Conservation (phyloP, 2,113 vertebrate genomes). For the Pandion haliaetus region DNA sequence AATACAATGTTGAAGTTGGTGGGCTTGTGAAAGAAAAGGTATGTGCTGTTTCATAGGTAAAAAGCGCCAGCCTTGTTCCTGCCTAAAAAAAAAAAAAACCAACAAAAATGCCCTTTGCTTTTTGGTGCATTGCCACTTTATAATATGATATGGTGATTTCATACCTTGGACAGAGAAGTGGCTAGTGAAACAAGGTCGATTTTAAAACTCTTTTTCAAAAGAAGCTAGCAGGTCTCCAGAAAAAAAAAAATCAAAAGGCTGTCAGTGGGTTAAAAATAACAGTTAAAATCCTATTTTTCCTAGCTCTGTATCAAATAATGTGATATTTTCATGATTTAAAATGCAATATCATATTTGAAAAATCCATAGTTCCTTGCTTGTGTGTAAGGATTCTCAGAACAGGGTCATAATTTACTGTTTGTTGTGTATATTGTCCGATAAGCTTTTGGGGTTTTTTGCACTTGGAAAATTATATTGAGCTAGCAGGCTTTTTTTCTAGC, state of each 20-base stretch:
- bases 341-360: background rate
- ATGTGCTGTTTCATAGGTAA: background rate
- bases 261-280: background rate
- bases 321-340: background rate
- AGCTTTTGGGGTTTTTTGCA: background rate
- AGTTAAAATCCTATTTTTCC: background rate
- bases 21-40: background rate
- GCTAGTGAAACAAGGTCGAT: constrained; percentile 27
- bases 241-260: background rate
- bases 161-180: background rate
- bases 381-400: background rate
- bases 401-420: background rate
- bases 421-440: background rate
- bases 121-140: constrained; percentile 42
- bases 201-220: constrained; percentile 27
- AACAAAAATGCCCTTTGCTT: background rate
- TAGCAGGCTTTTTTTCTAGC: background rate
- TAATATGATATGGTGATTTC: constrained; percentile 2
- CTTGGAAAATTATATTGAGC: background rate
- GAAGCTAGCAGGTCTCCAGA: background rate
- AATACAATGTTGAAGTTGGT: background rate
- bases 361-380: background rate
- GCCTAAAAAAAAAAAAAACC: background rate
- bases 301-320: background rate
- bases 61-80: background rate